Percentiles rank a stretch among this genome's conserved stretches.
phyloP scores from a whole-genome alignment of 2,888 invertebrate genomes.

The Polymixis lichenea region DNA sequence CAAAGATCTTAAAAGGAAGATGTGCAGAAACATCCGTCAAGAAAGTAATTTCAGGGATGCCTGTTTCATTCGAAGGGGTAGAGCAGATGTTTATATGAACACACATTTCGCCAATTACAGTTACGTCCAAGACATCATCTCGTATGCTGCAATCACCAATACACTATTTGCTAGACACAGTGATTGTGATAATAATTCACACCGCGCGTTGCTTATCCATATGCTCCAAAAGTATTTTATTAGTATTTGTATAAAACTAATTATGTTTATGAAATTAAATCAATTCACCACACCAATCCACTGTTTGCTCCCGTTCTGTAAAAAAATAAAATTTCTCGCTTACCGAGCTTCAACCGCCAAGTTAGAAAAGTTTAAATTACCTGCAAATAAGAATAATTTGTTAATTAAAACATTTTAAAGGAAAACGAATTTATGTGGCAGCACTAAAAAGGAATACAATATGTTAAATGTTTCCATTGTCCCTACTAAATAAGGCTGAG shows the following conservation, averaged over 20 bases:
- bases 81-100: background rate
- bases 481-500: slow-evolving; percentile 26
- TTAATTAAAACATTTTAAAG: slow-evolving; percentile 14
- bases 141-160: background rate
- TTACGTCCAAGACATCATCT: background rate
- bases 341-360: slow-evolving; percentile 35
- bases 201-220: no score
- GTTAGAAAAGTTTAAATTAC: slow-evolving; percentile 53
- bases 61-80: no score
- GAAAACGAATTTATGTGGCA: slow-evolving; percentile 24
- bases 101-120: background rate
- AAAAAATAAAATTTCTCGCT: slow-evolving; percentile 25
- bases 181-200: background rate
- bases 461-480: slow-evolving; percentile 31
- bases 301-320: background rate
- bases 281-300: background rate
- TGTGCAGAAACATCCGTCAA: background rate
- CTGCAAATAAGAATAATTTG: slow-evolving; percentile 52
- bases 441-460: slow-evolving; percentile 15
- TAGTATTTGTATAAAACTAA: no score
- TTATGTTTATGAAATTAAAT: no score
- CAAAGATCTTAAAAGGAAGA: no score
- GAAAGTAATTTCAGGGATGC: background rate
- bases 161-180: background rate
- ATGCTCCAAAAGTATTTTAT: no score